Evolutionary conservation across 2,797 vertebrate genomes (phyloP).

Genomic region (Streptopelia turtur): DNA sequence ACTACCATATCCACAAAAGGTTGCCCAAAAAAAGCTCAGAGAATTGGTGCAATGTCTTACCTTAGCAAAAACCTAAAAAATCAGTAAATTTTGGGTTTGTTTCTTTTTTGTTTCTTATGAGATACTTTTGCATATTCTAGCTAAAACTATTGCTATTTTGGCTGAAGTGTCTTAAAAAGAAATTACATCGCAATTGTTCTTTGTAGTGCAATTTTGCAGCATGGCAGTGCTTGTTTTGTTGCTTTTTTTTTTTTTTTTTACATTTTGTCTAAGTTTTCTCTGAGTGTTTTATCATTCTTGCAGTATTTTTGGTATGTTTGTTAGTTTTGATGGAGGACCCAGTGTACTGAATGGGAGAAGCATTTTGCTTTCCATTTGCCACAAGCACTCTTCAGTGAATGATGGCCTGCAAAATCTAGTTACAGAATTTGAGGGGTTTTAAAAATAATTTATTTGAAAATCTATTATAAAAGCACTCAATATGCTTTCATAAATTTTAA

Average conservation of each 20-base stretch:
- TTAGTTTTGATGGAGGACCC: not conserved
- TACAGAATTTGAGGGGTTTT: not conserved
- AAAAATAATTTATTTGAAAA: not conserved
- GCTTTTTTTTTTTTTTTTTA: not conserved
- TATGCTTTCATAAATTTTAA: not conserved
- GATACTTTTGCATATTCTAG: not conserved
- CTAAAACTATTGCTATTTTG: not conserved
- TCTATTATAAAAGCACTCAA: not conserved
- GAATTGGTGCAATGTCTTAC: not conserved
- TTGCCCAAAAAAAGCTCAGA: not conserved
- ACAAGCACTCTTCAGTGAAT: not conserved
- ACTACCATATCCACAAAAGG: not conserved
- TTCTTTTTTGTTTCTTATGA: not conserved
- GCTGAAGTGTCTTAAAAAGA: not conserved
- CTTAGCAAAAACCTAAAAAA: not conserved
- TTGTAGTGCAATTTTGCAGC: not conserved
- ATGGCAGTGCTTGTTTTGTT: too few relatives aligned
- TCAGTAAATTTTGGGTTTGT: accelerated
- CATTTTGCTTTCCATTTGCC: not conserved
- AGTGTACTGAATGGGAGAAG: not conserved
- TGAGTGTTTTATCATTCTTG: not conserved
- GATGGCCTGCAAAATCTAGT: not conserved
- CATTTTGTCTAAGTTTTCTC: not conserved
- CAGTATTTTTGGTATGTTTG: not conserved
- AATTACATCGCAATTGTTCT: not conserved